These are phyloP conservation scores for Drosophila seclusa DNA, from an alignment of 2,888 invertebrate genomes.

Conservation along the genomic window DNA sequence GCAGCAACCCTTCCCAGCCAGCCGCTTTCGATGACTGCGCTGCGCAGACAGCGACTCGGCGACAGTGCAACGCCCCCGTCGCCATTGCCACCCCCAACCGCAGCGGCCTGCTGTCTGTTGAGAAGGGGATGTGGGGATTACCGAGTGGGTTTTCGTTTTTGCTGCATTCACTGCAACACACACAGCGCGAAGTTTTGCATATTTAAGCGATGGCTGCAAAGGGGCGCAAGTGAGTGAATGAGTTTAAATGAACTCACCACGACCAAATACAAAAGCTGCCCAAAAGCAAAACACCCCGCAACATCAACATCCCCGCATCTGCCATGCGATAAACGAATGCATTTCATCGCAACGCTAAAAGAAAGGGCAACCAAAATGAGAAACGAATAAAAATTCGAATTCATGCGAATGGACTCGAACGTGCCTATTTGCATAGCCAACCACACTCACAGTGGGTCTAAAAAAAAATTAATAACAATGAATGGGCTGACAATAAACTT, in stretches of 20 bases:
- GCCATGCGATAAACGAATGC: conserved; percentile 50
- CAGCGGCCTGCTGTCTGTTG: neutral
- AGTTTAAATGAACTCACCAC: conserved; percentile 81
- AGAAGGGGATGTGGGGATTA: conserved; percentile 1
- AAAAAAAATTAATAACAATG: neutral
- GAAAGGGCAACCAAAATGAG: conserved; percentile 40
- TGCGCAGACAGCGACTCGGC: conserved; percentile 53
- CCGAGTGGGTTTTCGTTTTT: conserved; percentile 45
- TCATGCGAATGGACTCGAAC: conserved; percentile 32
- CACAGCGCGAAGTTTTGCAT: conserved; percentile 72
- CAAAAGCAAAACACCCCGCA: conserved; percentile 19
- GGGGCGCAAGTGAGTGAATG: conserved; percentile 73
- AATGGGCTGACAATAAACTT: neutral
- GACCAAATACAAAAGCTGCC: conserved; percentile 56
- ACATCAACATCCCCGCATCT: neutral
- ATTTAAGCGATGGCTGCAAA: conserved; percentile 70
- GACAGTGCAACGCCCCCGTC: conserved; percentile 67
- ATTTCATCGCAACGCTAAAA: conserved; percentile 65
- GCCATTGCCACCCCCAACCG: conserved; percentile 36
- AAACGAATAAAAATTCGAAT: conserved; percentile 59
- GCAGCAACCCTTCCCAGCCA: conserved; percentile 6
- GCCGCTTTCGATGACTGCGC: conserved; percentile 30
- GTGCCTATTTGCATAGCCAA: conserved; percentile 22
- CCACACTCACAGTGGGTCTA: conserved; percentile 35
- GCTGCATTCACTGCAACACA: conserved; percentile 64